phyloP scores from a whole-genome alignment of 2,888 invertebrate genomes.

The Spialia ferax region DNA sequence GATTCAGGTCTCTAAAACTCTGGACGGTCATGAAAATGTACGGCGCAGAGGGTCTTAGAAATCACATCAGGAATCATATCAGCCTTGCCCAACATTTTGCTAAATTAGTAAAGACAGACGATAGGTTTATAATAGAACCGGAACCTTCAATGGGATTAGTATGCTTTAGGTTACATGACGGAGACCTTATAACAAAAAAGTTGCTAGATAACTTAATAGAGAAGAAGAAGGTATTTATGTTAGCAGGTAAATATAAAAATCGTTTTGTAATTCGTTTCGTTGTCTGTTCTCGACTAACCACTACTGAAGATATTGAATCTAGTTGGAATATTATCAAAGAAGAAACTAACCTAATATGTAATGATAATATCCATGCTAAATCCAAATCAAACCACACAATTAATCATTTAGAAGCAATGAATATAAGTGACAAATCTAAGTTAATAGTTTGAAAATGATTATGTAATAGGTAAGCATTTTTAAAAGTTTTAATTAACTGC shows the following conservation, averaged over 20 bases:
- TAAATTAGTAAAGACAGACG: slow-evolving; percentile 89
- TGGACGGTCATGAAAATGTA: slow-evolving; percentile 96
- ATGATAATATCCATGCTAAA: slow-evolving; percentile 60
- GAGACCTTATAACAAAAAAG: slow-evolving; percentile 89
- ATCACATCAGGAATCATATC: slow-evolving; percentile 92
- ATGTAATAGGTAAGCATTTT: background rate
- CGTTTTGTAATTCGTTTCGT: slow-evolving; percentile 93
- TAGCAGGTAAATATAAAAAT: slow-evolving; percentile 90
- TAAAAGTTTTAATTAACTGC: background rate
- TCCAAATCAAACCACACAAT: slow-evolving; percentile 58
- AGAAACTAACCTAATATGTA: slow-evolving; percentile 75
- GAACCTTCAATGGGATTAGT: slow-evolving; percentile 93
- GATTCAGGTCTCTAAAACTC: slow-evolving; percentile 96
- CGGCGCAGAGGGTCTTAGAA: slow-evolving; percentile 93
- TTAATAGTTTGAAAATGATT: slow-evolving; percentile 46
- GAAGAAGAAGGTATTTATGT: slow-evolving; percentile 93
- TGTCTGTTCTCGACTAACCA: slow-evolving; percentile 91
- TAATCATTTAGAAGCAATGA: slow-evolving; percentile 64
- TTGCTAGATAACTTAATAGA: slow-evolving; percentile 91
- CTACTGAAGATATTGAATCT: slow-evolving; percentile 90
- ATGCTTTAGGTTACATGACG: slow-evolving; percentile 94
- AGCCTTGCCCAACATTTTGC: slow-evolving; percentile 93
- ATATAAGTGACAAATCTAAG: slow-evolving; percentile 71
- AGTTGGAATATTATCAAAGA: slow-evolving; percentile 90
- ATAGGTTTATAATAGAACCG: slow-evolving; percentile 92